Evolutionary conservation across 1,140 invertebrate genomes (phyloP).

Genomic region (Drosophila suzukii): DNA sequence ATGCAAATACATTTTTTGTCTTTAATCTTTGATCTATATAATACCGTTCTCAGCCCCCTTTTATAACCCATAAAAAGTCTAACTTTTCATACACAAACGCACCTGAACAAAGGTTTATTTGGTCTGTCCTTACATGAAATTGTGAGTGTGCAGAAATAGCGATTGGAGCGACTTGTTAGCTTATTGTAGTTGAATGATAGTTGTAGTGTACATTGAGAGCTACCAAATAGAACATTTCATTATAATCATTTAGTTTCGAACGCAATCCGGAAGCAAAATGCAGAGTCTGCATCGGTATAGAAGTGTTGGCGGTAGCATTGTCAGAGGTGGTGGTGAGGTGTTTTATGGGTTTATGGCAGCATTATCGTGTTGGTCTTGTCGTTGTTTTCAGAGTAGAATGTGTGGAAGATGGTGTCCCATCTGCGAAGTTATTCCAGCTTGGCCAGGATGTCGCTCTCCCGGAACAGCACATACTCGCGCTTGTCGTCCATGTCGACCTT

Average conservation of each 20-base stretch:
- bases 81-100: background rate
- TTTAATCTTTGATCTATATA: too few species aligned
- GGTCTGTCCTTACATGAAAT: slow-evolving; percentile 14
- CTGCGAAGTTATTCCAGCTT: slow-evolving; percentile 88
- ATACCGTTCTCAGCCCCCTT: too few species aligned
- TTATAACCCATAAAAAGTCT: background rate
- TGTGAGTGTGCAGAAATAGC: background rate
- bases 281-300: background rate
- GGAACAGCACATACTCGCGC: slow-evolving; percentile 96
- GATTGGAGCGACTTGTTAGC: background rate
- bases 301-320: background rate
- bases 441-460: slow-evolving; percentile 97
- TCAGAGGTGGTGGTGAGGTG: background rate
- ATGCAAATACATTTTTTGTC: too few species aligned
- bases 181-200: background rate
- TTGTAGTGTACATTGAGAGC: background rate
- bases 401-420: background rate
- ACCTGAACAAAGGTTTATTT: slow-evolving; percentile 8
- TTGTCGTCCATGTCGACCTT: slow-evolving; percentile 92
- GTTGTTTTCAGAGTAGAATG: background rate
- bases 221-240: slow-evolving; percentile 75
- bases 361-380: background rate
- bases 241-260: slow-evolving; percentile 77
- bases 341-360: background rate
- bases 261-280: slow-evolving; percentile 43